These are phyloP conservation scores for Galbula dea DNA, from an alignment of 2,113 vertebrate genomes.

Conservation along the genomic window DNA sequence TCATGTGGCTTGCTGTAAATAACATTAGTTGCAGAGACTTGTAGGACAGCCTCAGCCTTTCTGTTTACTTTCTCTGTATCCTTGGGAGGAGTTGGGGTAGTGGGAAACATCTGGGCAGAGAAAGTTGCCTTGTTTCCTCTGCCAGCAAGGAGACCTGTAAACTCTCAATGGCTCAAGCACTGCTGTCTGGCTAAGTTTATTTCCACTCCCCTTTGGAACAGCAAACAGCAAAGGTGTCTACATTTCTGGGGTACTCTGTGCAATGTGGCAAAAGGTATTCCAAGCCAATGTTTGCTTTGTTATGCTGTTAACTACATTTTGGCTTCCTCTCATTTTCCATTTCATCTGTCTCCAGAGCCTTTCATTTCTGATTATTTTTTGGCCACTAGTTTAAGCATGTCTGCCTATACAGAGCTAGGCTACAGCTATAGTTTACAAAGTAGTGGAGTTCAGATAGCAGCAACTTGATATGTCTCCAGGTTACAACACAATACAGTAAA, in stretches of 20 bases:
- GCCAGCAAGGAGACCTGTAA: not conserved
- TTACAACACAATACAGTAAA: not conserved
- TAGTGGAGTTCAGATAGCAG: not conserved
- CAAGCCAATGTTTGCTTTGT: not conserved
- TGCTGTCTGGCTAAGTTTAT: not conserved
- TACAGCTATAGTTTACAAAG: not conserved
- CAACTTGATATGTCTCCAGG: not conserved
- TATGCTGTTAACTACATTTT: not conserved
- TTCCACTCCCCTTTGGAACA: not conserved
- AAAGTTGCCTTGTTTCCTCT: not conserved
- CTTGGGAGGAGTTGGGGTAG: accelerated
- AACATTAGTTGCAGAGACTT: not conserved
- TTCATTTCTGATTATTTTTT: not conserved
- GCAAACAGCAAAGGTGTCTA: not conserved
- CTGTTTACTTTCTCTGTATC: not conserved
- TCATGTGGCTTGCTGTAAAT: not conserved
- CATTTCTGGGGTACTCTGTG: not conserved
- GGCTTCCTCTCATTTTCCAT: not conserved
- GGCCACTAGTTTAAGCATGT: not conserved
- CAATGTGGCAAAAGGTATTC: not conserved
- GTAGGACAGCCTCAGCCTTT: not conserved
- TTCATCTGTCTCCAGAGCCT: not conserved
- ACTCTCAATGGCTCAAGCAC: not conserved
- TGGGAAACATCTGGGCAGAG: not conserved
- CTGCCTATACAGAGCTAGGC: not conserved